phyloP scores from a whole-genome alignment of 1,140 invertebrate genomes.

The Drosophila subobscura region DNA sequence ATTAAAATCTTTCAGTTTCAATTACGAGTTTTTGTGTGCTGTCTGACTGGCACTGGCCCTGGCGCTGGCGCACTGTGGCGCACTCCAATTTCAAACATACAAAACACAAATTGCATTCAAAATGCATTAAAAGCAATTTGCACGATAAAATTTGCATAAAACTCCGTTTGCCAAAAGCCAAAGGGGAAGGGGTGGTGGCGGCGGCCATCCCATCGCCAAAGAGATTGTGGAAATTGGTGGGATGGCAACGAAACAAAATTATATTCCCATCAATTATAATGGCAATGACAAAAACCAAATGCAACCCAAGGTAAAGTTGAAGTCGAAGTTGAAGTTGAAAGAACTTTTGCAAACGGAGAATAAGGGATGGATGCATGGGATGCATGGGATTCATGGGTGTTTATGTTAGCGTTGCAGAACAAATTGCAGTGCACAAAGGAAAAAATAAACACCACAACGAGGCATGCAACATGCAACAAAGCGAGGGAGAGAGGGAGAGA shows the following conservation, averaged over 20 bases:
- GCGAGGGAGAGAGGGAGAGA: neutral
- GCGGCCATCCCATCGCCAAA: neutral
- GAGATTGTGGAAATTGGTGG: constrained; percentile 18
- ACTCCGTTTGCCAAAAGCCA: constrained; percentile 41
- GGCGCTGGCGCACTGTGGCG: constrained; percentile 6
- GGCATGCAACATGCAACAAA: constrained; percentile 10
- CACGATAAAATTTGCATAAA: constrained; percentile 78
- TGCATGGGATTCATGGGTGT: neutral
- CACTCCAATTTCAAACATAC: constrained; percentile 79
- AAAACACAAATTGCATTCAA: constrained; percentile 82
- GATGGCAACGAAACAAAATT: constrained; percentile 63
- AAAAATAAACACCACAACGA: constrained; percentile 26
- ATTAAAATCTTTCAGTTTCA: constrained; percentile 82
- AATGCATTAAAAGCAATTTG: constrained; percentile 82
- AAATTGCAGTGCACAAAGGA: neutral
- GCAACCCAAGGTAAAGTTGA: constrained; percentile 71
- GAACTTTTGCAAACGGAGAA: constrained; percentile 18
- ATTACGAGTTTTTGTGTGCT: constrained; percentile 78
- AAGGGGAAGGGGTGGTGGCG: constrained; percentile 4
- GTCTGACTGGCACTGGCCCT: too few relatives aligned
- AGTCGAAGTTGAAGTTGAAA: constrained; percentile 58
- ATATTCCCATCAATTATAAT: constrained; percentile 80
- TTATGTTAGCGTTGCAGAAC: neutral
- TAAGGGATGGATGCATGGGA: neutral
- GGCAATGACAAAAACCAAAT: constrained; percentile 79